Percentiles rank a stretch among this genome's conserved stretches.
These are phyloP conservation scores for Syritta pipiens DNA, from an alignment of 2,888 invertebrate species.

Conservation along the genomic window DNA sequence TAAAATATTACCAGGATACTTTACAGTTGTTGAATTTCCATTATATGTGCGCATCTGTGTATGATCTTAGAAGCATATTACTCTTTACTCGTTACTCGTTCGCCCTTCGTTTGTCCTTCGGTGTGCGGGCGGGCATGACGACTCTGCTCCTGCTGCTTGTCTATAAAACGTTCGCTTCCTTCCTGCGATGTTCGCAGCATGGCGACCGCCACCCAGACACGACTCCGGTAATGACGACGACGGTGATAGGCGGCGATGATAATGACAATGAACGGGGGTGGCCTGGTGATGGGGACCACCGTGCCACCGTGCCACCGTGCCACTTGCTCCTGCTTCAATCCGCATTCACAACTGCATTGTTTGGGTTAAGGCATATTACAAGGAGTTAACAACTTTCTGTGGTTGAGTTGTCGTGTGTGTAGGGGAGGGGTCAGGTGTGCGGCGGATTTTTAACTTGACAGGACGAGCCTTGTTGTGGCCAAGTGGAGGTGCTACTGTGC, in stretches of 20 bases:
- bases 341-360: slow-evolving; percentile 26
- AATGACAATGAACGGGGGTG: slow-evolving; percentile 18
- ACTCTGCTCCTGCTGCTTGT: neutral
- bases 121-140: neutral
- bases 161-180: slow-evolving; percentile 15
- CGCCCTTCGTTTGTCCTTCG: neutral
- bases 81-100: slow-evolving; percentile 2
- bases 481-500: slow-evolving; percentile 5
- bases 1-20: slow-evolving; percentile 63
- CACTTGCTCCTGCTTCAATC: slow-evolving; percentile 16
- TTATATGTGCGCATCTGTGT: slow-evolving; percentile 56
- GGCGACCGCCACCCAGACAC: slow-evolving; percentile 8
- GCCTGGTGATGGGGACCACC: neutral
- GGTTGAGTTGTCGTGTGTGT: slow-evolving; percentile 30
- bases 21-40: slow-evolving; percentile 69
- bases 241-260: slow-evolving; percentile 38
- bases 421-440: neutral
- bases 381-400: slow-evolving; percentile 40
- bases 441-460: neutral
- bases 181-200: slow-evolving; percentile 8
- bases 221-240: slow-evolving; percentile 21
- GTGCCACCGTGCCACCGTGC: neutral
- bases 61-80: slow-evolving; percentile 37
- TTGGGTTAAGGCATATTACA: slow-evolving; percentile 15
- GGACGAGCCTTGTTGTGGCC: neutral